Percentiles rank a stretch among this genome's conserved stretches.
Evolutionary conservation across 2,797 vertebrate genomes (phyloP).

Genomic region (Bradypodion ventrale): DNA sequence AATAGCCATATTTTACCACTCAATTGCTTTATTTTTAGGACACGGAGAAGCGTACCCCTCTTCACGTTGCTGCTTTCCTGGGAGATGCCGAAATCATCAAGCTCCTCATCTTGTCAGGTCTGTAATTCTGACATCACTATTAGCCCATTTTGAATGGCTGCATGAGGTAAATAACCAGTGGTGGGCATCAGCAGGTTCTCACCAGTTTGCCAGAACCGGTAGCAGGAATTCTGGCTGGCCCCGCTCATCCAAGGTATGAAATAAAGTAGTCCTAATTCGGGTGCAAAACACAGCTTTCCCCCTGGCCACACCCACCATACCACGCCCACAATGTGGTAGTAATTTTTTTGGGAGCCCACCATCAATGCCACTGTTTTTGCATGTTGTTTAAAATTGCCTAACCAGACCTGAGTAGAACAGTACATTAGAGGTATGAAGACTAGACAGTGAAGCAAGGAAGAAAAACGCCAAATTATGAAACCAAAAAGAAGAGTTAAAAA

Average conservation of each 20-base stretch:
- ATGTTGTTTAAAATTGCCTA: background rate
- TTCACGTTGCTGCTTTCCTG: constrained; percentile 93
- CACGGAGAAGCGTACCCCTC: constrained; percentile 92
- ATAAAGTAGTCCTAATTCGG: too few species aligned
- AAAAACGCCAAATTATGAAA: too few species aligned
- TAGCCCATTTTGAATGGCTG: background rate
- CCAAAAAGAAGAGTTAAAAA: background rate
- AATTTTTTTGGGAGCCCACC: too few species aligned
- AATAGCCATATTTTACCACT: background rate
- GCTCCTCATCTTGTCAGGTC: constrained; percentile 96
- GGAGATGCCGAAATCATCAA: constrained; percentile 97
- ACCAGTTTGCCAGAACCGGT: too few species aligned
- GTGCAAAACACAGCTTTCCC: too few species aligned
- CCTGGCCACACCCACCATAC: too few species aligned
- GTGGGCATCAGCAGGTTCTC: too few species aligned
- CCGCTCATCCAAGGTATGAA: too few species aligned
- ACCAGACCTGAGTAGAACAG: background rate
- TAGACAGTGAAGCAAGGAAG: background rate
- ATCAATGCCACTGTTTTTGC: constrained; percentile 18
- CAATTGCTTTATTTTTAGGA: constrained; percentile 78
- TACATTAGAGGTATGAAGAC: too few species aligned
- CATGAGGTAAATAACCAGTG: background rate
- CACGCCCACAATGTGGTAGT: too few species aligned
- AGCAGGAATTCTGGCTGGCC: too few species aligned
- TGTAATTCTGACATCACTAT: background rate